Percentiles rank a stretch among this genome's conserved stretches.
These are phyloP conservation scores for Phylloscopus whistleri DNA, from an alignment of 2,113 vertebrate species.

Conservation along the genomic window DNA sequence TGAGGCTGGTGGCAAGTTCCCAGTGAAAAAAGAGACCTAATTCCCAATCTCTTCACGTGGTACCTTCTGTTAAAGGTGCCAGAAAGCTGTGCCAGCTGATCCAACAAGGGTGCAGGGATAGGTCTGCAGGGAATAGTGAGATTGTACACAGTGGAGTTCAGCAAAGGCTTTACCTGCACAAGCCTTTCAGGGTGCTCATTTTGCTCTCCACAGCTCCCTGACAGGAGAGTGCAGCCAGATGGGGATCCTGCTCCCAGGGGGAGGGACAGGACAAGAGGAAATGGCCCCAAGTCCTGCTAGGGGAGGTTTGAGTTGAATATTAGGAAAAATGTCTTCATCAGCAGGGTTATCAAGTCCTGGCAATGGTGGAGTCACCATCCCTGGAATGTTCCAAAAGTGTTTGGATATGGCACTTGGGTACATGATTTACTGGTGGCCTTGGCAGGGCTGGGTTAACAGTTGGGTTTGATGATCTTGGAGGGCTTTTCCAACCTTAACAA, in stretches of 20 bases:
- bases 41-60: neutral
- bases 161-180: neutral
- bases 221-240: neutral
- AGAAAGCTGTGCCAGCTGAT: neutral
- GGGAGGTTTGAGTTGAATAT: neutral
- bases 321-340: neutral
- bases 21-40: neutral
- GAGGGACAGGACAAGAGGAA: neutral
- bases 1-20: neutral
- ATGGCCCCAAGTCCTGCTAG: neutral
- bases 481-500: neutral
- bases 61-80: neutral
- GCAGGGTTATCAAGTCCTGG: neutral
- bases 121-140: rapidly evolving
- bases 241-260: neutral
- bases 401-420: neutral
- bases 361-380: neutral
- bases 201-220: neutral
- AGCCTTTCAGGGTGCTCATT: neutral
- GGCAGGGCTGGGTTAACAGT: neutral
- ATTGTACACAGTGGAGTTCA: neutral
- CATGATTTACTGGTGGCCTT: neutral
- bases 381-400: neutral
- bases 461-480: neutral
- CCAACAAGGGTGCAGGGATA: neutral